Conservation (phyloP, 2,113 vertebrate genomes). For the Cyanoderma ruficeps region DNA sequence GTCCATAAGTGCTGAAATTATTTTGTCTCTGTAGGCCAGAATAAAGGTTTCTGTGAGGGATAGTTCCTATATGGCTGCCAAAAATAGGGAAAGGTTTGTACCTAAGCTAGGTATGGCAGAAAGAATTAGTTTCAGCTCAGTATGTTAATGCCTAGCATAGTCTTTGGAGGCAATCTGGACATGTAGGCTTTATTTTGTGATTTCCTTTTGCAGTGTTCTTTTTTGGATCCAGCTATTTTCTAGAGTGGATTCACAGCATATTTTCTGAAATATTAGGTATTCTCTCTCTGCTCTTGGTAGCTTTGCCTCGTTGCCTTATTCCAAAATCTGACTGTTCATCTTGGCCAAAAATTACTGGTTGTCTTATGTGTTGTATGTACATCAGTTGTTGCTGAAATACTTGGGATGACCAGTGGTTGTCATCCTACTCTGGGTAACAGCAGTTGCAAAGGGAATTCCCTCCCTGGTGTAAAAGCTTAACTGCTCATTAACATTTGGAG, state of each 20-base stretch:
- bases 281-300: neutral
- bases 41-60: neutral
- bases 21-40: neutral
- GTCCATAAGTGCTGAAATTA: accelerated
- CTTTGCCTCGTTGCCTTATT: neutral
- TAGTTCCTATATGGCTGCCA: neutral
- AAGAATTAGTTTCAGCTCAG: neutral
- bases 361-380: neutral
- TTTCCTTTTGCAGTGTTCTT: neutral
- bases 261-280: neutral
- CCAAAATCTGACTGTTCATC: neutral
- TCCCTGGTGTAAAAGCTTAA: neutral
- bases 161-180: neutral
- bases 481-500: neutral
- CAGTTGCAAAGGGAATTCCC: neutral
- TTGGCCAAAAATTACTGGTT: neutral
- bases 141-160: neutral
- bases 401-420: neutral
- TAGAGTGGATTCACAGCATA: neutral
- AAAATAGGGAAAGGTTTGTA: neutral
- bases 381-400: neutral
- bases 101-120: neutral
- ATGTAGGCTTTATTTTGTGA: neutral
- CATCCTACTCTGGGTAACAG: neutral
- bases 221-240: neutral